Evolutionary conservation across 2,888 invertebrate genomes (phyloP), one percentile per base, ranked within the genome.

Genomic region (Zygogramma bicolorata): DNA sequence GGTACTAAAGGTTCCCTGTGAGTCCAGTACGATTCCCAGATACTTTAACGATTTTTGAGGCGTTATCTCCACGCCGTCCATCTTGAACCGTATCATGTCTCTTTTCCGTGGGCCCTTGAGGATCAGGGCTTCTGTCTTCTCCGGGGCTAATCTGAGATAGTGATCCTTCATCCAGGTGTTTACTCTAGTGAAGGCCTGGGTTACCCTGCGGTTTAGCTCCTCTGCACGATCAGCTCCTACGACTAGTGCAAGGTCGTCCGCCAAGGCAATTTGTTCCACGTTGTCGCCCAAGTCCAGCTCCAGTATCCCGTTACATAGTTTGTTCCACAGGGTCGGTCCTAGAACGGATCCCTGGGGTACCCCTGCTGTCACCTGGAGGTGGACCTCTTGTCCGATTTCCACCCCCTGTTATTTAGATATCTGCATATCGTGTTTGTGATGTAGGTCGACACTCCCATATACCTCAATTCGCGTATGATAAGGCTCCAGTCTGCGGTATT

Each of bases 401-500:
- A 71, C 34, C 13, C 27, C 20, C 49, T 49, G 15, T 57, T 60
- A 5, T 57, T 34, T 6, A 71, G 29, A 38, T 71, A 71, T n/a
- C 25, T 49, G 34, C 34, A 8, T 2, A 67, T 42, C 20, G 66
- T 42, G 18, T 15, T 34, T 13, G 38, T 42, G n/a, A 71, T 13
- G 40, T 71, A 71, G 27, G 7, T 25, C 3, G 59, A 25, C 27
- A 70, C 60, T 29, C 38, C 22, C 18, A 15, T 40, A 15, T n/a
- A 10, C 18, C 40, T 34, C 15, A 71, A 40, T n/a, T 59, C 34
- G 0, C 40, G 40, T 15, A 65, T 61, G 6, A 75, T 74, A 2
- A 6, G 18, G n/a, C 46, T 18, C 75, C 75, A 75, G 8, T 20
- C 10, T 13, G 69, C 63, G 3, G 58, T 62, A 38, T 74, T 74